phyloP scores from a whole-genome alignment of 2,113 vertebrate species.

The Microtus richardsoni region DNA sequence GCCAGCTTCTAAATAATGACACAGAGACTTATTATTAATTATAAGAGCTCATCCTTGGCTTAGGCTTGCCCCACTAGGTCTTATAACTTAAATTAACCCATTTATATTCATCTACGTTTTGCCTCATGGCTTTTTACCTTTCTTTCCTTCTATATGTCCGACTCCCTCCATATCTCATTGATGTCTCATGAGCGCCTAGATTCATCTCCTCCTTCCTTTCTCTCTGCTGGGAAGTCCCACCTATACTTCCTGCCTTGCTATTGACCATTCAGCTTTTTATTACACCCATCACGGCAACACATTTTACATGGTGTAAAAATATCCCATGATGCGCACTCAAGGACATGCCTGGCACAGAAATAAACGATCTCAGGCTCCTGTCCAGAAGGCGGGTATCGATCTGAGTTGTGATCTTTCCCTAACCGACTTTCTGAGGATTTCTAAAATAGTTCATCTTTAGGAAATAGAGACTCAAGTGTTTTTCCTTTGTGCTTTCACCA shows the following conservation, averaged over 20 bases:
- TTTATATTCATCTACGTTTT: background rate
- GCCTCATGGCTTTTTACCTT: background rate
- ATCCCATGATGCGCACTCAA: background rate
- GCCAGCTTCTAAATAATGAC: background rate
- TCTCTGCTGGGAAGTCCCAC: background rate
- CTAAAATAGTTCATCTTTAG: constrained; percentile 69
- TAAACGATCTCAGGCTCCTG: constrained; percentile 70
- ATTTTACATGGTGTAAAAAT: background rate
- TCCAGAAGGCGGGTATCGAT: constrained; percentile 60
- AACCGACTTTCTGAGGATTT: constrained; percentile 65
- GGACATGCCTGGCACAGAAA: constrained; percentile 64
- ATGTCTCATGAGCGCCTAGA: background rate
- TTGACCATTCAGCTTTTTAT: background rate
- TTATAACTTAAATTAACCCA: background rate
- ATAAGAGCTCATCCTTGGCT: background rate
- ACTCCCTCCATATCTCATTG: background rate
- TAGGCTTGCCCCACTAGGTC: background rate
- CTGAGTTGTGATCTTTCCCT: constrained; percentile 64
- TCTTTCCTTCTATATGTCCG: background rate
- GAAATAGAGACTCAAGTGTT: constrained; percentile 14
- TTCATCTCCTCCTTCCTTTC: background rate
- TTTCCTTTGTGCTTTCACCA: constrained; percentile 60
- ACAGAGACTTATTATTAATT: background rate
- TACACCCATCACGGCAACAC: background rate
- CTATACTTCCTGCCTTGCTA: background rate